A percentile compares a stretch with the other conserved stretches of the same genome.
Evolutionary conservation across 1,140 invertebrate species (phyloP).

Genomic region (Drosophila sechellia): DNA sequence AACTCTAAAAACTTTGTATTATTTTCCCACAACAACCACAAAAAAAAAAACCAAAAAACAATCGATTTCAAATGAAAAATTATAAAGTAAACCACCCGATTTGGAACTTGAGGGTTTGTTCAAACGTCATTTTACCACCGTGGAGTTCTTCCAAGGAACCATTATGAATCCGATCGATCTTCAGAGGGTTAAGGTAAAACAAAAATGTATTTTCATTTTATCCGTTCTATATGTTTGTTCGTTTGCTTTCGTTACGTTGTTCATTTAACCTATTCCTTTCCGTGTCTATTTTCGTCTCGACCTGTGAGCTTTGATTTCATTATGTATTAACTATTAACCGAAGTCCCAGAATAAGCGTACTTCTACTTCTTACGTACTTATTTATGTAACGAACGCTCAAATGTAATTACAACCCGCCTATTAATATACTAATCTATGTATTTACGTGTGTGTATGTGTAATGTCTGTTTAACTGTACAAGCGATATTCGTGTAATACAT

Average conservation of each 20-base stretch:
- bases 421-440: constrained; percentile 29
- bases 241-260: constrained; percentile 61
- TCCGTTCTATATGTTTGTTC: constrained; percentile 69
- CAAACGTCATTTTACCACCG: constrained; percentile 99
- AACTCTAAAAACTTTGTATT: constrained; percentile 77
- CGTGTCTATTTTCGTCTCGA: constrained; percentile 50
- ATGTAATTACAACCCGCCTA: constrained; percentile 37
- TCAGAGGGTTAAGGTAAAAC: constrained; percentile 98
- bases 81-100: constrained; percentile 94
- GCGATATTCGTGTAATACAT: constrained; percentile 29
- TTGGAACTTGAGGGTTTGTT: constrained; percentile 99
- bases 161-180: constrained; percentile 99
- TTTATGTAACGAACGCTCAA: constrained; percentile 58
- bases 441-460: constrained; percentile 26
- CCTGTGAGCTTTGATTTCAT: constrained; percentile 30
- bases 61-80: constrained; percentile 45
- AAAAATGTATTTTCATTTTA: constrained; percentile 77
- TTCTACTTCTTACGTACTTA: constrained; percentile 34
- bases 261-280: constrained; percentile 44
- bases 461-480: constrained; percentile 27
- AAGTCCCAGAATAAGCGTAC: constrained; percentile 48
- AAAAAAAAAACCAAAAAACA: constrained; percentile 25
- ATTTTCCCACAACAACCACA: constrained; percentile 58
- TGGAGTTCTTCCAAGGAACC: constrained; percentile 99
- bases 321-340: constrained; percentile 47